Percentiles rank a stretch among this genome's conserved stretches.
These are phyloP conservation scores for Onthophagus sagittarius DNA, from an alignment of 2,888 invertebrate species.

Conservation along the genomic window DNA sequence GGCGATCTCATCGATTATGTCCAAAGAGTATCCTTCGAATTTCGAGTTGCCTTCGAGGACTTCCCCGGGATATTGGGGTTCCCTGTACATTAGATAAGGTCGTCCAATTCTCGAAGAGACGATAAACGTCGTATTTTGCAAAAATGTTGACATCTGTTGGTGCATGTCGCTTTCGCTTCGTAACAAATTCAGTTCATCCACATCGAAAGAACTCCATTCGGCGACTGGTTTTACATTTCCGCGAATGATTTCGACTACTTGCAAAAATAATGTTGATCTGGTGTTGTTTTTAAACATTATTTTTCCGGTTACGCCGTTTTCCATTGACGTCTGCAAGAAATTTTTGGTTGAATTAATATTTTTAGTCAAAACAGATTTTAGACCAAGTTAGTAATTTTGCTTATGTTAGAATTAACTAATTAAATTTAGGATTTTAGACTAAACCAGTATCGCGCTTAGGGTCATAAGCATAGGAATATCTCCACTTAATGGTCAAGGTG, in stretches of 20 bases:
- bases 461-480: no score
- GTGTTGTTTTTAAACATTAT: slow-evolving; percentile 66
- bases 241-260: slow-evolving; percentile 63
- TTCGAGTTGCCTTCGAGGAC: slow-evolving; percentile 67
- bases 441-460: no score
- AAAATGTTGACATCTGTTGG: slow-evolving; percentile 48
- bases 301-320: slow-evolving; percentile 59
- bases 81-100: slow-evolving; percentile 64
- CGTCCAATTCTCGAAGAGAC: slow-evolving; percentile 60
- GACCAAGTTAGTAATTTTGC: no score
- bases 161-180: slow-evolving; percentile 45
- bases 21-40: slow-evolving; percentile 87
- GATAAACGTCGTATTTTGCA: slow-evolving; percentile 52
- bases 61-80: slow-evolving; percentile 54
- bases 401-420: no score
- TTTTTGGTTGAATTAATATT: no score
- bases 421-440: no score
- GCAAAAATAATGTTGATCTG: slow-evolving; percentile 57
- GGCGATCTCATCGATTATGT: slow-evolving; percentile 79
- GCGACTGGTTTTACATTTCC: slow-evolving; percentile 54
- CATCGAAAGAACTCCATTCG: slow-evolving; percentile 46
- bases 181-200: slow-evolving; percentile 34
- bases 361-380: no score
- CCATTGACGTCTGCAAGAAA: slow-evolving; percentile 31
- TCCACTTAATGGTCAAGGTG: no score